Evolutionary conservation across 2,797 vertebrate species (phyloP).

Genomic region (Psittacula echo): DNA sequence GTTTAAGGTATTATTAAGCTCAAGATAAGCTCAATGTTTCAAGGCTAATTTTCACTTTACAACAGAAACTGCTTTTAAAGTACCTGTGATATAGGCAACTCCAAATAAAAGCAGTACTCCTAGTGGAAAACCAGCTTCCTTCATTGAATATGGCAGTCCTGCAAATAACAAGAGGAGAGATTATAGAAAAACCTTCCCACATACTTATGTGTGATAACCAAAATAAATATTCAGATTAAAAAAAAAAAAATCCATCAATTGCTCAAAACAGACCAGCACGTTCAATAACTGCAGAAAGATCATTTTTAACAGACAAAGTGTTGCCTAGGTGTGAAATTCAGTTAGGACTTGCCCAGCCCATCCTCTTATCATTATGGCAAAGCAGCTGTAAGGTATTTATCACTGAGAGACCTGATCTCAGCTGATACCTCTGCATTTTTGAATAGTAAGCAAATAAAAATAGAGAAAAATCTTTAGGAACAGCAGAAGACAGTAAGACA

Average conservation of each 20-base stretch:
- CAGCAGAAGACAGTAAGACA: background rate
- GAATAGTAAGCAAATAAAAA: background rate
- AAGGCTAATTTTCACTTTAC: background rate
- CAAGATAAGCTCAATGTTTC: background rate
- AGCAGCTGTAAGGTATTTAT: background rate
- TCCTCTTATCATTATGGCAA: background rate
- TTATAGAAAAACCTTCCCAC: background rate
- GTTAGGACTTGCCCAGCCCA: background rate
- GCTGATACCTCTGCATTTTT: background rate
- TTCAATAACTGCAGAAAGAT: background rate
- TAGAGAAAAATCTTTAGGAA: background rate
- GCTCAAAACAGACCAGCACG: background rate
- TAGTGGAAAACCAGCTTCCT: constrained; percentile 92
- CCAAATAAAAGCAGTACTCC: constrained; percentile 88
- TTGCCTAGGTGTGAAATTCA: background rate
- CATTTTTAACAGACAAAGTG: background rate
- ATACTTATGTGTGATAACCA: background rate
- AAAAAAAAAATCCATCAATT: background rate
- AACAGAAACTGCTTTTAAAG: background rate
- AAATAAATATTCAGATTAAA: background rate
- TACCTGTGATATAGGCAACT: constrained; percentile 90
- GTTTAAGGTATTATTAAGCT: background rate
- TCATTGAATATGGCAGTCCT: constrained; percentile 95
- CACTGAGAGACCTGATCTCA: background rate
- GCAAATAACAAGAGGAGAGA: constrained; percentile 36